Evolutionary conservation across 1,140 invertebrate genomes (phyloP).

Genomic region (Drosophila pallidifrons): DNA sequence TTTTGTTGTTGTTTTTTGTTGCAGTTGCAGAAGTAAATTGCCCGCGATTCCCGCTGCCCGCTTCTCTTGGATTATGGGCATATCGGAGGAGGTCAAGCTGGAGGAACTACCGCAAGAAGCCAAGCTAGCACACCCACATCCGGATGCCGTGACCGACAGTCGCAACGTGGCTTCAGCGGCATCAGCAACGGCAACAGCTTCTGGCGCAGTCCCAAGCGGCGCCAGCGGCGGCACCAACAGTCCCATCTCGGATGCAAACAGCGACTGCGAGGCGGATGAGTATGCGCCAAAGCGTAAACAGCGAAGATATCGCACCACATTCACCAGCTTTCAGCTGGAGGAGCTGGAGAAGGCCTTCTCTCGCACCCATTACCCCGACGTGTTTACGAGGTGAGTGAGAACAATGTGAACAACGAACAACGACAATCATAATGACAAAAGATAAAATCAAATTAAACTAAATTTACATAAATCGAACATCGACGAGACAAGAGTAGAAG

Average conservation of each 20-base stretch:
- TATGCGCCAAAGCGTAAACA: conserved; percentile 96
- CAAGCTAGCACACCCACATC: conserved; percentile 83
- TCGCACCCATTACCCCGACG: conserved; percentile 98
- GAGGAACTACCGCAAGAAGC: conserved; percentile 87
- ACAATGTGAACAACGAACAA: conserved; percentile 20
- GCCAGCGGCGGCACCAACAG: conserved; percentile 85
- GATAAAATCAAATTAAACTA: conserved; percentile 39
- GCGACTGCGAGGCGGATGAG: conserved; percentile 92
- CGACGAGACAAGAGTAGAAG: conserved; percentile 17
- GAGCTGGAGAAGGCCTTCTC: conserved; percentile 99
- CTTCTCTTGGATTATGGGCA: conserved; percentile 86
- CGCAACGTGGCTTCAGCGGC: conserved; percentile 53
- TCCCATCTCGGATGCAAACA: conserved; percentile 89
- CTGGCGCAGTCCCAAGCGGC: conserved; percentile 78
- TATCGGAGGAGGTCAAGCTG: conserved; percentile 86
- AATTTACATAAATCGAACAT: conserved; percentile 70
- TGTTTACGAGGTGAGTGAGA: conserved; percentile 95
- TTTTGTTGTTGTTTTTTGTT: background rate
- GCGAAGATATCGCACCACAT: conserved; percentile 95
- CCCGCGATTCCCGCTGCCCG: conserved; percentile 29
- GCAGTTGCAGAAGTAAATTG: conserved; percentile 24
- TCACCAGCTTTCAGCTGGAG: conserved; percentile 97
- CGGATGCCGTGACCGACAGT: conserved; percentile 73
- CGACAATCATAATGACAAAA: conserved; percentile 8
- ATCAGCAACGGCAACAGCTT: conserved; percentile 57